phyloP scores from a whole-genome alignment of 2,888 invertebrate species.

The Charanyca ferruginea region DNA sequence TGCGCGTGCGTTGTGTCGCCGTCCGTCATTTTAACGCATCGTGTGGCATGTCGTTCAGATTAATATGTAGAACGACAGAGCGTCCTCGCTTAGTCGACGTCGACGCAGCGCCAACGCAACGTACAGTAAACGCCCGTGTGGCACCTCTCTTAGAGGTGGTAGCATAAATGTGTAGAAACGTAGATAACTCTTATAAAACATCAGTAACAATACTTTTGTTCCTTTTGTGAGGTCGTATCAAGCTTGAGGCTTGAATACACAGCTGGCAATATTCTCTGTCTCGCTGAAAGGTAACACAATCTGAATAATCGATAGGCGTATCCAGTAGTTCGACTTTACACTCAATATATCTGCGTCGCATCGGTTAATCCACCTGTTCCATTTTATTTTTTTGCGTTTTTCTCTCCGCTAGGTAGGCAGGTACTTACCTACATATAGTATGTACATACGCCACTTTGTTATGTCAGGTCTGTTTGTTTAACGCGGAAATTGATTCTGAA shows the following conservation, averaged over 20 bases:
- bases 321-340: constrained; percentile 47
- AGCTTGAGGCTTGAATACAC: constrained; percentile 32
- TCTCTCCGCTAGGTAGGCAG: background rate
- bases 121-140: no score
- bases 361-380: constrained; percentile 39
- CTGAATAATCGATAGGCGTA: constrained; percentile 56
- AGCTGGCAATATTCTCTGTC: constrained; percentile 31
- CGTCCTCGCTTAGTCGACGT: no score
- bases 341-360: constrained; percentile 43
- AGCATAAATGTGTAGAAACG: no score
- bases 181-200: constrained; percentile 22
- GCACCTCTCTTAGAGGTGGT: no score
- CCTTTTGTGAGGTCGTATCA: constrained; percentile 23
- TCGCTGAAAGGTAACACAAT: constrained; percentile 38
- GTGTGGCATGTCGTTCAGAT: no score
- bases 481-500: constrained; percentile 44
- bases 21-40: no score
- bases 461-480: constrained; percentile 32
- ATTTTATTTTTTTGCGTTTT: constrained; percentile 23
- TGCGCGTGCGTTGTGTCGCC: no score
- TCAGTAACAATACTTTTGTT: constrained; percentile 28
- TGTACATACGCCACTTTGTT: constrained; percentile 7
- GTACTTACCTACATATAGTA: background rate
- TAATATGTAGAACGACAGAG: no score
- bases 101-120: no score